A percentile compares a stretch with the other conserved stretches of the same genome.
phyloP scores from a whole-genome alignment of 1,140 invertebrate species.

The Drosophila cardini region DNA sequence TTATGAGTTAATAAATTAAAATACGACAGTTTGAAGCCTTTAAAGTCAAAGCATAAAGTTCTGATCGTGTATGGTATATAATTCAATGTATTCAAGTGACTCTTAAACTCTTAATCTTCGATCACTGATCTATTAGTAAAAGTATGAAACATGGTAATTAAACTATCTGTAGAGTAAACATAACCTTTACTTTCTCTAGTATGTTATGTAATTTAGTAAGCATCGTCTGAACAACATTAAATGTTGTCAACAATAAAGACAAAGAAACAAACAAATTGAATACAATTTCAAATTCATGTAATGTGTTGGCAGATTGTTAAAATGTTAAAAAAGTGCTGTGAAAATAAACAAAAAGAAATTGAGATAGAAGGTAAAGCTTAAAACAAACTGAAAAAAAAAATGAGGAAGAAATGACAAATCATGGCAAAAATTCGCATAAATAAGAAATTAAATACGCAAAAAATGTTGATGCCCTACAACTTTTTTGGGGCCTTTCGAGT shows the following conservation, averaged over 20 bases:
- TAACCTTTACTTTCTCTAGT: slow-evolving; percentile 17
- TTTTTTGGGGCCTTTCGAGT: not conserved
- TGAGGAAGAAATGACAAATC: slow-evolving; percentile 32
- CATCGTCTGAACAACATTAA: slow-evolving; percentile 15
- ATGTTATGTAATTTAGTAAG: slow-evolving; percentile 23
- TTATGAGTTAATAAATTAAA: too few species aligned
- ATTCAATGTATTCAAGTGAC: too few species aligned
- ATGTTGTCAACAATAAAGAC: slow-evolving; percentile 18
- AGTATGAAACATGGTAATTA: not conserved
- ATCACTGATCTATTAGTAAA: not conserved
- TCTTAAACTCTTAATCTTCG: too few species aligned
- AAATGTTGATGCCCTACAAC: slow-evolving; percentile 7
- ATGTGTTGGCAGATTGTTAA: slow-evolving; percentile 21
- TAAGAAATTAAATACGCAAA: slow-evolving; percentile 60
- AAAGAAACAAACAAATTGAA: slow-evolving; percentile 6
- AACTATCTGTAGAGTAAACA: slow-evolving; percentile 5
- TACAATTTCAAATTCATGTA: slow-evolving; percentile 29
- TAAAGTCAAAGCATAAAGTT: too few species aligned
- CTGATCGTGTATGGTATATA: too few species aligned
- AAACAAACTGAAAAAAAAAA: slow-evolving; percentile 5
- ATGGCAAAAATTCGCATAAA: slow-evolving; percentile 50
- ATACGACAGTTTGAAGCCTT: too few species aligned
- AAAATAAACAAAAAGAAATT: slow-evolving; percentile 27
- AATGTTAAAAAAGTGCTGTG: slow-evolving; percentile 14
- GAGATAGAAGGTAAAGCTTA: not conserved